Conservation (phyloP, 2,113 vertebrate species). For the Pristiophorus japonicus region DNA sequence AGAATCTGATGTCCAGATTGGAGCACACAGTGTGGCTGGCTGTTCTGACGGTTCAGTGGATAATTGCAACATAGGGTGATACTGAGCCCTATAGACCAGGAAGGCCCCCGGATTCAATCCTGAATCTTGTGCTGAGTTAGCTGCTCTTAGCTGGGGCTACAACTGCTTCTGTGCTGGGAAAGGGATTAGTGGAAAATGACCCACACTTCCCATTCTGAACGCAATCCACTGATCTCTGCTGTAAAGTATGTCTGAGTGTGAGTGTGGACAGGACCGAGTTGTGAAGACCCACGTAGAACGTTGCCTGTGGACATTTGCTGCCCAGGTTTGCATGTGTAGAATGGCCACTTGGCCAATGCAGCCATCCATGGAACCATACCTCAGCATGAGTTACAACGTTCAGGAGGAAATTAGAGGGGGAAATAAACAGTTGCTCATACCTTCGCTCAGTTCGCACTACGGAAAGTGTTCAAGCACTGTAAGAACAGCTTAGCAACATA, state of each 20-base stretch:
- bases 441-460: neutral
- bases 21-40: neutral
- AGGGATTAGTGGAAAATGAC: neutral
- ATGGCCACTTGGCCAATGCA: neutral
- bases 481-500: neutral
- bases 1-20: neutral
- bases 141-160: neutral
- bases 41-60: neutral
- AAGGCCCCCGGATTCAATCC: neutral
- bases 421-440: neutral
- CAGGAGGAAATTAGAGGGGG: neutral
- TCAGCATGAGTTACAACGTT: neutral
- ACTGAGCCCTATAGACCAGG: neutral
- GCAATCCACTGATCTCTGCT: neutral
- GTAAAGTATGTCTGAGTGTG: neutral
- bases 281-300: neutral
- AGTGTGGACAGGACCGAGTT: neutral
- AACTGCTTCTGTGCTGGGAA: neutral
- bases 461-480: neutral
- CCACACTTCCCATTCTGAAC: neutral
- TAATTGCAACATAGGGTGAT: neutral
- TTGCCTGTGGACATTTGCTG: neutral
- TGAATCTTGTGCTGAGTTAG: neutral
- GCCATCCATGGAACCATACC: neutral
- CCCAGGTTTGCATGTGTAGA: neutral